Percentiles rank a stretch among this genome's conserved stretches.
Evolutionary conservation across 2,797 vertebrate genomes (phyloP).

Genomic region (Zenarchopterus dispar): DNA sequence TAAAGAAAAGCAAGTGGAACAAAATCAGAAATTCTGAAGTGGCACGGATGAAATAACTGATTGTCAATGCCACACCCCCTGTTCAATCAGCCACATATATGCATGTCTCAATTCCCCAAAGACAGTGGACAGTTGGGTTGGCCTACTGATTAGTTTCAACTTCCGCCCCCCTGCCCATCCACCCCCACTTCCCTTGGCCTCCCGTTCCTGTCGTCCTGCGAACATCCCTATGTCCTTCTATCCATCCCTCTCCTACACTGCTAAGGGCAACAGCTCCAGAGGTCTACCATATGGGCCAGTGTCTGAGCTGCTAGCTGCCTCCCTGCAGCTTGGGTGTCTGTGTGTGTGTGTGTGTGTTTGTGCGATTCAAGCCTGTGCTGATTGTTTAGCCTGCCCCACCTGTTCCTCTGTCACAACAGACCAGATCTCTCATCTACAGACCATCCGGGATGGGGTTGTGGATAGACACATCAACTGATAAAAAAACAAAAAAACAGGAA

Average conservation of each 20-base stretch:
- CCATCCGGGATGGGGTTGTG: conserved; percentile 36
- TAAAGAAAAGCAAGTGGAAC: neutral
- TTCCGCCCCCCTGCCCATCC: conserved; percentile 32
- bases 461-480: conserved; percentile 44
- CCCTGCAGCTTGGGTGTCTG: conserved; percentile 53
- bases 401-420: conserved; percentile 79
- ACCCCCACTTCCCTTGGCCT: neutral
- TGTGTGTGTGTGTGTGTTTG: conserved; percentile 40
- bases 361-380: conserved; percentile 41
- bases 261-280: conserved; percentile 72
- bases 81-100: conserved; percentile 74
- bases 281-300: conserved; percentile 78
- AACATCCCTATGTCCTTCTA: conserved; percentile 32
- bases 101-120: conserved; percentile 75
- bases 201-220: conserved; percentile 9
- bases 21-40: conserved; percentile 1
- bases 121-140: conserved; percentile 80
- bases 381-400: conserved; percentile 79
- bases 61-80: conserved; percentile 8
- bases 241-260: conserved; percentile 56
- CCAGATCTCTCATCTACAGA: conserved; percentile 57
- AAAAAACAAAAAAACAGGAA: conserved; percentile 33
- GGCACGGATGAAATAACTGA: conserved; percentile 7
- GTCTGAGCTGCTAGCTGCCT: conserved; percentile 71
- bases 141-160: conserved; percentile 79